Base-by-base conservation (phyloP, 2,888 invertebrate genomes). In the Sturmia bella region DNA sequence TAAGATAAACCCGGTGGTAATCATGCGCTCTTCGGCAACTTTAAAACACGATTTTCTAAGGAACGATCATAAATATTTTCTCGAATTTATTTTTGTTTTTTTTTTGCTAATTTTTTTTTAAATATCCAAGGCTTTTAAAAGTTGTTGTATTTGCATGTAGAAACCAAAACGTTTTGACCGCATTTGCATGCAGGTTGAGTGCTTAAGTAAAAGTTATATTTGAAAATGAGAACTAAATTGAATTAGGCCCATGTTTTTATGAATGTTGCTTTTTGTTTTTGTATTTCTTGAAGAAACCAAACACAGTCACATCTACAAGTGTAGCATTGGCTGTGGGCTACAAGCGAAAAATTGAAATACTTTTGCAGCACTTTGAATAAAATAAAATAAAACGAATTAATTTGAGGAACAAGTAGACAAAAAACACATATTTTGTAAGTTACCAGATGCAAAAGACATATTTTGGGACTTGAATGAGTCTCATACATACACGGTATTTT, bases 141-240 rank as follows among this genome's bases (percentile, higher is more conserved):
- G 57, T 37, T 57, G 72, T 72, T 72, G 78, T 66, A 59, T 57
- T 59, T 68, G 50, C 66, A n/a, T 39, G 32, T 52, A 66, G 39
- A 66, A 45, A 52, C 59, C 50, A 59, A 59, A 75, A 70, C 57
- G 54, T 74, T 74, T 74, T 82, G 74, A 74, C 69, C 78, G 70
- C 48, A 39, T 66, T 70, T 70, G 37, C 56, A 12, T 24, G 66
- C 59, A 17, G 54, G 69, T 41, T 69, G 59, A 69, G 68, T 69
- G 83, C 70, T 77, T 76, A 73, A 74, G 80, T 70, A 80, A 83
- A 81, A 74, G 80, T 81, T 79, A 66, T 83, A 83, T 74, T 82
- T 78, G 64, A 81, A 84, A 83, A 76, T 84, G 83, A 84, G 84
- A 81, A 81, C 77, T 81, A 84, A 84, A 84, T 84, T 84, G 57